Evolutionary conservation across 2,113 vertebrate species (phyloP).

Genomic region (Verasper variegatus): DNA sequence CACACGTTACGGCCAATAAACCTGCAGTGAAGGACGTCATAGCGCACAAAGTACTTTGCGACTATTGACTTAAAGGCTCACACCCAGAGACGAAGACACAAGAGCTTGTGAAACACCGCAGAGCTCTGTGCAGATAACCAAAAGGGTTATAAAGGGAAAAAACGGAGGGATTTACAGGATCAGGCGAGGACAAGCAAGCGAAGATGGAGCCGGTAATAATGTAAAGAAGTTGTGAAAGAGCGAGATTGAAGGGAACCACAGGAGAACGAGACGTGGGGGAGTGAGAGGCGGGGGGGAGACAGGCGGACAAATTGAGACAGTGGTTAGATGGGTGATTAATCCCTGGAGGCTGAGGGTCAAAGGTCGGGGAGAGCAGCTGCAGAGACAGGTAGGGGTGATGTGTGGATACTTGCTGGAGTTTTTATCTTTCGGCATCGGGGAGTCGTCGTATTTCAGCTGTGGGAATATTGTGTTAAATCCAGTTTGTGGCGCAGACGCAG

Average conservation of each 20-base stretch:
- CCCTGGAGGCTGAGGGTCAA: conserved; percentile 66
- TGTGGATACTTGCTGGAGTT: conserved; percentile 32
- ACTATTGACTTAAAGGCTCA: conserved; percentile 18
- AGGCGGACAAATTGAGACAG: conserved; percentile 50
- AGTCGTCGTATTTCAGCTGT: background rate
- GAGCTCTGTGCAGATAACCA: conserved; percentile 19
- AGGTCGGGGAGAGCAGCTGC: conserved; percentile 63
- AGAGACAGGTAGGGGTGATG: conserved; percentile 40
- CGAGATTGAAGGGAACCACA: conserved; percentile 25
- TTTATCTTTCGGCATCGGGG: conserved; percentile 33
- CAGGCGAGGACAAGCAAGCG: conserved; percentile 47
- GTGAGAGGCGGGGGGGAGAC: conserved; percentile 22
- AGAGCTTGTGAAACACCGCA: conserved; percentile 28
- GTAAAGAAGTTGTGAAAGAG: conserved; percentile 50
- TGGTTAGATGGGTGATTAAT: conserved; percentile 67
- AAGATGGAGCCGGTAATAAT: conserved; percentile 24
- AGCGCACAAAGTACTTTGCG: conserved; percentile 4
- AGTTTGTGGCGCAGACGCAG: conserved; percentile 26
- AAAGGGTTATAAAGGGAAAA: conserved; percentile 25
- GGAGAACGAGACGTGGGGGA: conserved; percentile 39
- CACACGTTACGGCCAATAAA: conserved; percentile 19
- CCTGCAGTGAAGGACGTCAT: background rate
- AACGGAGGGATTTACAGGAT: conserved; percentile 32
- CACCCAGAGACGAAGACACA: conserved; percentile 19
- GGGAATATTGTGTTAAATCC: conserved; percentile 20